Evolutionary conservation across 2,113 vertebrate species (phyloP), one percentile per base, ranked within the genome.

Genomic region (Xerus inauris): DNA sequence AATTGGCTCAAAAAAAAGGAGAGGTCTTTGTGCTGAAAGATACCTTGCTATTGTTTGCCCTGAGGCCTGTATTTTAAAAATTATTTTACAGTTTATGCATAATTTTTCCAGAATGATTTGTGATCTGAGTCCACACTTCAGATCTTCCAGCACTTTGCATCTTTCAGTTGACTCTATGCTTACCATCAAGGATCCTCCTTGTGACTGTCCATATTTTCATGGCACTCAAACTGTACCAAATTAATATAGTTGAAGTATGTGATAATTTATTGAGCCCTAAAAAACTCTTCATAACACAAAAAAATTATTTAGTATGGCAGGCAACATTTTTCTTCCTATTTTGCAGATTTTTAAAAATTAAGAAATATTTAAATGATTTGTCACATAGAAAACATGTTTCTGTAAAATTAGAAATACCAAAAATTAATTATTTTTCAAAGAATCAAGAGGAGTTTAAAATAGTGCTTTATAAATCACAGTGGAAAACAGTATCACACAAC

Each of bases 401-500:
- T 91, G 5, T 80, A 65, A 71, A 77, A 87, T 57, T 82, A 82
- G 40, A 79, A 84, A 90, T 8, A 16, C 17, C 9, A 45, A 42
- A 89, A 65, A 8, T 59, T 71, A 54, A 67, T 9, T 1, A 19
- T 80, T 87, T 51, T 57, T 57, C 10, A 47, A 89, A 87, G 14
- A 76, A 11, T 72, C 67, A 40, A 54, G 35, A 77, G 38, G 22
- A 16, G 2, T 57, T 87, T 47, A 95, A 87, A 42, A 82, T 10
- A 47, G 30, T 38, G 17, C 32, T 83, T 97, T 62, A 90, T 75
- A 94, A 95, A 90, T 79, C 38, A 83, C 19, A 57, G 64, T 87
- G 76, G n/a, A 75, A 95, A 94, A 42, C 10, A 42, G 26, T 35
- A 82, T 76, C 77, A 67, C 8, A 35, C 91, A 32, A 85, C 96